These are phyloP conservation scores for Oreochromis aureus DNA, from an alignment of 2,113 vertebrate species.

Conservation along the genomic window DNA sequence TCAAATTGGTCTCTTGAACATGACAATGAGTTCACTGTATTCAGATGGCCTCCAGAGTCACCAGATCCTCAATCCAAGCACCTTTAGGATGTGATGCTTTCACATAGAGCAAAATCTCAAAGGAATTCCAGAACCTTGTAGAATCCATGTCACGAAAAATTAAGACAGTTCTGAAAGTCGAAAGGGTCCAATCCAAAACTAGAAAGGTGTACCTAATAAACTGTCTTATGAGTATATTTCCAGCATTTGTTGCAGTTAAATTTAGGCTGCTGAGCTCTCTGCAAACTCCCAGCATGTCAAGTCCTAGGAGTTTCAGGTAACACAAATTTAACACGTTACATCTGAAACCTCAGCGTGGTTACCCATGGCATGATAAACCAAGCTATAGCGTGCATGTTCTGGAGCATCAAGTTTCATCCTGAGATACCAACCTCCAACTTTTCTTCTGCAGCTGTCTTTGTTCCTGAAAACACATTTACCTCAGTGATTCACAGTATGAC, in stretches of 20 bases:
- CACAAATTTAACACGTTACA: not conserved
- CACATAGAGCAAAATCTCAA: not conserved
- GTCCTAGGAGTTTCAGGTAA: not conserved
- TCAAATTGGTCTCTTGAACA: not conserved
- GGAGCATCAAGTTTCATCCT: not conserved
- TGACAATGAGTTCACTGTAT: not conserved
- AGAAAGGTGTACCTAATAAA: not conserved
- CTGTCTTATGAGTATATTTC: not conserved
- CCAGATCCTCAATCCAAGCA: not conserved
- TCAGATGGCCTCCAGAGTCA: not conserved
- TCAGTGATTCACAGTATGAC: constrained; percentile 13
- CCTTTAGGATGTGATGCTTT: not conserved
- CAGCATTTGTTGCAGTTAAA: not conserved
- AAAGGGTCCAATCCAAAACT: not conserved
- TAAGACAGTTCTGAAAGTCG: not conserved
- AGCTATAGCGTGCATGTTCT: not conserved
- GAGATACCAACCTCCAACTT: not conserved
- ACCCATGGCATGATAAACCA: not conserved
- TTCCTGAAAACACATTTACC: not conserved
- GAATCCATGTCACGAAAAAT: not conserved
- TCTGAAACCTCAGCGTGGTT: not conserved
- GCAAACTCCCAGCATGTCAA: not conserved
- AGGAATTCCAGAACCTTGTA: not conserved
- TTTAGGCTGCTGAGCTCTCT: not conserved
- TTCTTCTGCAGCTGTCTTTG: not conserved